Base-by-base conservation (phyloP, 2,113 vertebrate genomes). In the Misgurnus anguillicaudatus region DNA sequence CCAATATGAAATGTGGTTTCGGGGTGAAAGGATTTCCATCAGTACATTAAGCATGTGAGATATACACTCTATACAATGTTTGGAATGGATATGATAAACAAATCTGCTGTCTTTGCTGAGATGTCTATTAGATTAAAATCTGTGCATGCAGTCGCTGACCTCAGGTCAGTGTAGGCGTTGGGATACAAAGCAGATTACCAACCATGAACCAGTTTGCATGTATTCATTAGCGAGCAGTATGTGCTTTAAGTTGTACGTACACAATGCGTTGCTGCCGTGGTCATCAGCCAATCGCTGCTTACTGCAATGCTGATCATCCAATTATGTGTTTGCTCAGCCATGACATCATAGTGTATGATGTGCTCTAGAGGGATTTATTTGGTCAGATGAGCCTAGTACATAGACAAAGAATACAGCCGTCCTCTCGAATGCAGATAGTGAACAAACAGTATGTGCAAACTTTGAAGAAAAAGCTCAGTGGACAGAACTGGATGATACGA, bases 121-220 rank as follows among this genome's bases (percentile, higher is more conserved):
- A n/a, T n/a, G 9, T 51, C 47, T 51, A 51, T 51, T 4, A 19
- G 68, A 53, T 38, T 57, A 41, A 36, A 77, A 77, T 67, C 42
- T 41, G 53, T 61, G 75, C 55, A 10, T 24, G 51, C 0, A 0
- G 38, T 24, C 57, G 16, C 57, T 78, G 39, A 45, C 75, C 64
- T 60, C 69, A 78, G 72, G 51, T 38, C 39, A 65, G 19, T 55
- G 39, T 31, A 69, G 53, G 71, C 31, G 60, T 63, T 75, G 66
- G 55, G 57, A 42, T 51, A 41, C 53, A 69, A 83, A 77, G 53
- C 82, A 68, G 24, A 77, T 80, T 83, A 83, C 55, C 62, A 53
- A 60, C 41, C 24, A 19, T 58, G n/a, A 16, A 62, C 45, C 53
- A 17, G 42, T 80, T 79, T 3, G 1, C 9, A 65, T 71, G 48